Percentiles rank a stretch among this genome's conserved stretches.
phyloP scores from a whole-genome alignment of 2,888 invertebrate species.

The Temnothorax ravouxi region DNA sequence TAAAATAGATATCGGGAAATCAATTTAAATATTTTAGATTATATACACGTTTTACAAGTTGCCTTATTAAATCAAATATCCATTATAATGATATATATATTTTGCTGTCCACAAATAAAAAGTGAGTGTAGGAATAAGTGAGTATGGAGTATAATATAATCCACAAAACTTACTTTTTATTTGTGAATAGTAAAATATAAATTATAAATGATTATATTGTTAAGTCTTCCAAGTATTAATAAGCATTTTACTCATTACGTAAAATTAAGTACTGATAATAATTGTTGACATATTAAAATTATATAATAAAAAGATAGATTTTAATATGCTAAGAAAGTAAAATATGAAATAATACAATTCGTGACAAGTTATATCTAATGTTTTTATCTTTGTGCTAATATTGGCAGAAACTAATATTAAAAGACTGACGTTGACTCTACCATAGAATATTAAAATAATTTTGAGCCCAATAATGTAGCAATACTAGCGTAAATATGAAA shows the following conservation, averaged over 20 bases:
- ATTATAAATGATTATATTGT: constrained; percentile 61
- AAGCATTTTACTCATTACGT: constrained; percentile 62
- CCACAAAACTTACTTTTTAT: constrained; percentile 54
- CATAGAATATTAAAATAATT: constrained; percentile 32
- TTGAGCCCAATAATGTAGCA: constrained; percentile 30
- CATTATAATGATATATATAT: constrained; percentile 54
- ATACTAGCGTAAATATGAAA: constrained; percentile 46
- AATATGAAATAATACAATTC: not conserved
- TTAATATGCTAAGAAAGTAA: constrained; percentile 5
- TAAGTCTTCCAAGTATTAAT: constrained; percentile 72
- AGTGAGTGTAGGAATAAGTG: not conserved
- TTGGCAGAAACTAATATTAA: constrained; percentile 19
- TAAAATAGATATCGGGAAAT: not conserved
- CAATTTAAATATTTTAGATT: constrained; percentile 14
- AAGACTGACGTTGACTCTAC: constrained; percentile 33
- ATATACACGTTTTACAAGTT: constrained; percentile 60
- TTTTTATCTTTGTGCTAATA: constrained; percentile 30
- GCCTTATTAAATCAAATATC: constrained; percentile 63
- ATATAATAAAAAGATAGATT: constrained; percentile 29
- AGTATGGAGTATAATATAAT: constrained; percentile 24
- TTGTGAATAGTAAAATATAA: constrained; percentile 49
- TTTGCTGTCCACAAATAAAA: not conserved
- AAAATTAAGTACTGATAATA: constrained; percentile 62
- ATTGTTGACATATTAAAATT: constrained; percentile 69
- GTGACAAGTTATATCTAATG: constrained; percentile 1